These are phyloP conservation scores for Stichodactyla helianthus DNA, from an alignment of 64 coral and sea anemone species.

Conservation along the genomic window DNA sequence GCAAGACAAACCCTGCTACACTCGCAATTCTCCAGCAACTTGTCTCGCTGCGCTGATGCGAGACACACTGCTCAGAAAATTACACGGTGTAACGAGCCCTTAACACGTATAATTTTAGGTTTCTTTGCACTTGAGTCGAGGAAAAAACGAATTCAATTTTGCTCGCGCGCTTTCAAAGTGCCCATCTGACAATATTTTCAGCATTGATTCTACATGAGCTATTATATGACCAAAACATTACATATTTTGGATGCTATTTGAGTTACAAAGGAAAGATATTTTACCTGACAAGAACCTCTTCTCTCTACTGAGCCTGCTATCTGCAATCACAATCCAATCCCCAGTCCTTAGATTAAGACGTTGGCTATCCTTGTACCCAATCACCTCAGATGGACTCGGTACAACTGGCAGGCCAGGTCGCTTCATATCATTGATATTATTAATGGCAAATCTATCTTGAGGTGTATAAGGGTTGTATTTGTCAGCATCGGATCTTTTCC, in stretches of 20 bases:
- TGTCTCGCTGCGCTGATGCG: no score
- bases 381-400: constrained; percentile 52
- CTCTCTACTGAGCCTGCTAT: constrained; percentile 16
- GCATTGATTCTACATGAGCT: no score
- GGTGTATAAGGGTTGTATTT: constrained; percentile 79
- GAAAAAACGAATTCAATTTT: no score
- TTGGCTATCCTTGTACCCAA: constrained; percentile 38
- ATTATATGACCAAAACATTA: no score
- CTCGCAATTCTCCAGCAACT: no score
- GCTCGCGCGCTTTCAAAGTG: no score
- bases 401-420: constrained; percentile 56
- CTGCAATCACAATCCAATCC: constrained; percentile 55
- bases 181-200: no score
- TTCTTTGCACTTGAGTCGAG: no score
- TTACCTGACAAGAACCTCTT: constrained; percentile 62
- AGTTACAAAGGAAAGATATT: background rate
- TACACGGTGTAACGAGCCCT: background rate
- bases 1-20: no score
- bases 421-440: constrained; percentile 50
- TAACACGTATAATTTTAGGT: background rate
- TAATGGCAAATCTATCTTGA: constrained; percentile 39
- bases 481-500: constrained; percentile 62
- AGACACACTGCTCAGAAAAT: background rate
- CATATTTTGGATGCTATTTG: no score
- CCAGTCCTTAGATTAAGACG: constrained; percentile 61